Evolutionary conservation across 2,888 invertebrate species (phyloP).

Genomic region (Onthophagus sagittarius): DNA sequence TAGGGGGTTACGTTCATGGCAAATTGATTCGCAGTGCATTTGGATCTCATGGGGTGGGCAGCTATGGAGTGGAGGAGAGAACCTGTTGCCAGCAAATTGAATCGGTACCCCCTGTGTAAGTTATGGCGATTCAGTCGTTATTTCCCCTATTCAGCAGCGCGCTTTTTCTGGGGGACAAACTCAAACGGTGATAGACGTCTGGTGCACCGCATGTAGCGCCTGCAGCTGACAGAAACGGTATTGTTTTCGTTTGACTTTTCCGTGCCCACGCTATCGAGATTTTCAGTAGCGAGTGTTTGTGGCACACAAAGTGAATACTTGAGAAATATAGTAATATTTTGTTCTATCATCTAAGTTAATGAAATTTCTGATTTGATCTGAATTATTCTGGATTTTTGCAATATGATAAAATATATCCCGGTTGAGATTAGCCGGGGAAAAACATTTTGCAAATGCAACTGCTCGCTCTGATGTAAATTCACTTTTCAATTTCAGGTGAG

Average conservation of each 20-base stretch:
- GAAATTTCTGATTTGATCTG: too few relatives aligned
- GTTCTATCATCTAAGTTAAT: too few relatives aligned
- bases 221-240: slow-evolving; percentile 6
- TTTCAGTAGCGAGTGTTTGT: slow-evolving; percentile 1
- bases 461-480: slow-evolving; percentile 21
- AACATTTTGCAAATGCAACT: slow-evolving; percentile 3
- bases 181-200: slow-evolving; percentile 11
- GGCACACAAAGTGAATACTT: neutral
- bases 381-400: too few relatives aligned
- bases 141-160: neutral
- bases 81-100: slow-evolving; percentile 11
- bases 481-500: slow-evolving; percentile 34
- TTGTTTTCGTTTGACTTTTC: slow-evolving; percentile 13
- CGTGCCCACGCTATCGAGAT: neutral
- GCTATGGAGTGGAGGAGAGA: neutral
- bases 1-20: neutral
- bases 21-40: slow-evolving; percentile 9
- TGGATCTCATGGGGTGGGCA: neutral
- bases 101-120: slow-evolving; percentile 5
- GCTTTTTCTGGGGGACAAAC: neutral
- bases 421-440: neutral
- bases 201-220: neutral
- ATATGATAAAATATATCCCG: too few relatives aligned
- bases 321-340: too few relatives aligned
- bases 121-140: slow-evolving; percentile 6